Evolutionary conservation across 2,888 invertebrate species (phyloP), one percentile per base, ranked within the genome.

Genomic region (Penaeus monodon): DNA sequence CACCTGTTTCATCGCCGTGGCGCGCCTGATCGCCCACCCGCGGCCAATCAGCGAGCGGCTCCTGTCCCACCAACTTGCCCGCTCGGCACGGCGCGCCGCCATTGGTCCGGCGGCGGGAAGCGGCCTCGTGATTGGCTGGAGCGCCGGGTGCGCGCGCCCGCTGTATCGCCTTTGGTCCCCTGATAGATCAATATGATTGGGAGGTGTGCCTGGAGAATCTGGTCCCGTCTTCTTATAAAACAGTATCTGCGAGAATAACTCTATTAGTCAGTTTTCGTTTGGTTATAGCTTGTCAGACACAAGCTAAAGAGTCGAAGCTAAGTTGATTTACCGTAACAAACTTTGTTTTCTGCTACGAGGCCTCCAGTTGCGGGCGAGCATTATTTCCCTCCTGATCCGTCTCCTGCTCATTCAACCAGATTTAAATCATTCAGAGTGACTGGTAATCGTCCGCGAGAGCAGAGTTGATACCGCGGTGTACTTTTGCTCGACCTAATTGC

Each of bases 181-280:
- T 79, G 77, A 66, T 81, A 84, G 89, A 89, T 89, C 89, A 89
- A 89, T 89, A 89, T 86, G 88, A 88, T 85, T 88, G 88, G 89
- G 85, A 88, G 89, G 89, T 85, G 85, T 81, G 85, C 82, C 89
- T 76, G 78, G 86, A 89, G 88, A 89, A 89, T 89, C 89, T 89
- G 89, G 89, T 79, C 64, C 77, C 73, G 76, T 88, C 89, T 86
- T 89, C 89, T 89, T 89, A 89, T 89, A 89, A 89, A 89, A 89
- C 89, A 89, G 89, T 89, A 89, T 89, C 89, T 89, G 88, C 86
- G 89, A 89, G 89, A 81, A 89, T 89, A 89, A 89, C 89, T 88
- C 88, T 89, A 89, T 89, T 89, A 89, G 89, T 89, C 89, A 89
- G 89, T 89, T 89, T 89, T 89, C 89, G 89, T 89, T 89, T 89